Base-by-base conservation (phyloP, 1,140 invertebrate genomes). In the Microplitis mediator region DNA sequence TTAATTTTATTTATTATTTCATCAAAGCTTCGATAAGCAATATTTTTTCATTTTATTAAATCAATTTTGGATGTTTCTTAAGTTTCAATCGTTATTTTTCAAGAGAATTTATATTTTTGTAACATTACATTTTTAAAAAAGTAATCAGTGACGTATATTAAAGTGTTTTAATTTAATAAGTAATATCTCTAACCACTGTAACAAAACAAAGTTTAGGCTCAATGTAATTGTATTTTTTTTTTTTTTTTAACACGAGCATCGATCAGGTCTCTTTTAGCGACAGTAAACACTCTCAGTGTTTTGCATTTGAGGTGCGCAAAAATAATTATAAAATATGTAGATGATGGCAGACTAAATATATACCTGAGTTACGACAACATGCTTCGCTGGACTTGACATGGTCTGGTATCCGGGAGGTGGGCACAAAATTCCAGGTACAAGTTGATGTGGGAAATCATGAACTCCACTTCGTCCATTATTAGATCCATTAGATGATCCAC, bases 361-460 rank as follows among this genome's bases (percentile, higher is more conserved):
- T 79, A 87, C 85, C 78, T 90, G 90, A 52, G 89, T 94, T 39
- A 97, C 95, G 23, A 97, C 94, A 32, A 97, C 92, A 80, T 96
- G 95, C 85, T 97, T 97, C 34, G 95, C 93, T 77, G 92, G 91
- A 76, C 93, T 94, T 71, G 92, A 92, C 88, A 95, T 91, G 8
- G 93, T 92, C 87, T 96, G 95, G 82, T 96, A 97, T n/a, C 90
- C 90, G 54, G 91, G 89, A 34, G 90, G 89, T 77, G 94, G 95
- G 85, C 95, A 97, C n/a, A 97, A 88, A 76, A 98, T 95, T 54
- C 96, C 96, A 4, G 95, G 95, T 11, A 97, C 95, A 75, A 97
- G 87, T 80, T 95, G 95, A 82, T 95, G 94, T 79, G 93, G 93
- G 85, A 96, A 95, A 73, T 80, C 93, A 86, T 77, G 90, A 83